These are phyloP conservation scores for Brachionus manjavacas DNA, from an alignment of 1,140 invertebrate genomes.

Conservation along the genomic window DNA sequence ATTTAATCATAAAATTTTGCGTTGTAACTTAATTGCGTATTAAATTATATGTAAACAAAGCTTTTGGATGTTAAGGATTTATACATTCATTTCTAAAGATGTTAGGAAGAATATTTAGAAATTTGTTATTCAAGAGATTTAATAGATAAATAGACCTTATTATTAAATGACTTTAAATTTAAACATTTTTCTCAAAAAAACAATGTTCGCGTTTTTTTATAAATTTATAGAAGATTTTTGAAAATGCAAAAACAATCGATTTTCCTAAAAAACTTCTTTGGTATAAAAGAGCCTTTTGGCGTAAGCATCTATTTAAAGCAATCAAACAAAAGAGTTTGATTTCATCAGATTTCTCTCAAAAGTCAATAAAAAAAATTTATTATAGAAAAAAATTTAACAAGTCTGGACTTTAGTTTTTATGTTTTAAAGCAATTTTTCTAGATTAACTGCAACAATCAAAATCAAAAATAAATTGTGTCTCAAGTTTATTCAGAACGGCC, in stretches of 20 bases:
- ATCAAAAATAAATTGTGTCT: neutral
- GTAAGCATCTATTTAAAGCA: neutral
- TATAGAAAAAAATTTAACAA: neutral
- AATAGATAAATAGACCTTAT: neutral
- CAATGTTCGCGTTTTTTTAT: neutral
- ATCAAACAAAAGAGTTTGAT: neutral
- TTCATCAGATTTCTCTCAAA: neutral
- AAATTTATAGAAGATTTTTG: too few species aligned
- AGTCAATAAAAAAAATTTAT: neutral
- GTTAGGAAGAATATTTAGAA: neutral
- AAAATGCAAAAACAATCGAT: neutral
- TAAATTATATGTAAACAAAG: neutral
- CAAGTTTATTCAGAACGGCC: neutral
- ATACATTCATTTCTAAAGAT: neutral
- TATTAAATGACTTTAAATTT: neutral
- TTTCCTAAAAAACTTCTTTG: neutral
- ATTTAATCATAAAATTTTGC: neutral
- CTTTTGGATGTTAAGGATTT: neutral
- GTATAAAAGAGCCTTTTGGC: neutral
- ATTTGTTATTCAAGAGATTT: neutral
- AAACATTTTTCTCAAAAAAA: neutral
- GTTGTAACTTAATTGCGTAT: neutral
- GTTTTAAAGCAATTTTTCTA: neutral
- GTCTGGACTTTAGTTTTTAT: neutral
- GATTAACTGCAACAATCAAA: neutral